A percentile compares a stretch with the other conserved stretches of the same genome.
Evolutionary conservation across 1,140 invertebrate species (phyloP).

Genomic region (Panulirus ornatus): DNA sequence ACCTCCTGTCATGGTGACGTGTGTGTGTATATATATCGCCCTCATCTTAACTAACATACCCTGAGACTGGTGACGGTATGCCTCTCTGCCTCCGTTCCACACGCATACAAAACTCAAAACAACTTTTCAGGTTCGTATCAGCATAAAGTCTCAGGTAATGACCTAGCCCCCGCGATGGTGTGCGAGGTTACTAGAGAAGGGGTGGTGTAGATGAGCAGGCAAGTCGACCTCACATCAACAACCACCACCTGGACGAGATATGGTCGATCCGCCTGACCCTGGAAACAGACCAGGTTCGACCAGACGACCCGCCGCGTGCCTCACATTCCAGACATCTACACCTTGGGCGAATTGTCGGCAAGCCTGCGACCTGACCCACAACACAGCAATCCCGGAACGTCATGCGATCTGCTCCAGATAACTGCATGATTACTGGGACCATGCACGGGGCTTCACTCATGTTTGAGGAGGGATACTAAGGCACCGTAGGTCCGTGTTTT

Average conservation of each 20-base stretch:
- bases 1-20: no score
- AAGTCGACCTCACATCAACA: not conserved
- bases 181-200: not conserved
- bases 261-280: constrained; percentile 32
- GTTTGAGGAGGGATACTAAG: not conserved
- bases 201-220: not conserved
- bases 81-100: no score
- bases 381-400: constrained; percentile 20
- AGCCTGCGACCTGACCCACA: constrained; percentile 27
- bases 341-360: constrained; percentile 35
- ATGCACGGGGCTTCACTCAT: not conserved
- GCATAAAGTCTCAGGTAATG: no score
- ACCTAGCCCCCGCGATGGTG: no score
- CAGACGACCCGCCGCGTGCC: constrained; percentile 41
- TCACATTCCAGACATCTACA: constrained; percentile 44
- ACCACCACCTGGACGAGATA: not conserved
- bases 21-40: no score
- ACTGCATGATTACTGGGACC: not conserved
- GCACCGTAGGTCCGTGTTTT: no score
- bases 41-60: no score
- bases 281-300: constrained; percentile 30
- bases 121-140: no score
- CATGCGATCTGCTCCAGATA: not conserved
- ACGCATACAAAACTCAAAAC: no score
- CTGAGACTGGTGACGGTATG: no score